Conservation (phyloP, 2,797 vertebrate species). For the Myotis daubentonii region DNA sequence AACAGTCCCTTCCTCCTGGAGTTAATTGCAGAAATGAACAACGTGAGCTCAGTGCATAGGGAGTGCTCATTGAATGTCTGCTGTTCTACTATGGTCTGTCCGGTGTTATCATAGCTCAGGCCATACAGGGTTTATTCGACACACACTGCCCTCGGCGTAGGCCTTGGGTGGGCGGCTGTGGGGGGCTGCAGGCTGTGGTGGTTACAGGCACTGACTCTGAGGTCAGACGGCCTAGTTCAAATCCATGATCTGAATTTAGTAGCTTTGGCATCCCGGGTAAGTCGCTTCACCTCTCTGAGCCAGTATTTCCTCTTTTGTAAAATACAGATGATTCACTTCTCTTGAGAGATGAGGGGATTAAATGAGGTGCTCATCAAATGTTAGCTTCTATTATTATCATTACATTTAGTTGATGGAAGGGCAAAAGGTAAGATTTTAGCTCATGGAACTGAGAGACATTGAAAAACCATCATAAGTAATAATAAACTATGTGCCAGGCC, state of each 20-base stretch:
- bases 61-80: fast-evolving
- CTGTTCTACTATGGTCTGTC: fast-evolving
- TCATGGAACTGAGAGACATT: background rate
- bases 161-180: background rate
- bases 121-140: fast-evolving
- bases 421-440: background rate
- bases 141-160: fast-evolving
- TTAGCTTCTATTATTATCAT: background rate
- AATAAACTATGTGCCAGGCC: background rate
- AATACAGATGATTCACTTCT: background rate
- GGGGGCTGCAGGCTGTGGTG: fast-evolving
- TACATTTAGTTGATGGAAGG: background rate
- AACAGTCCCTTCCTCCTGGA: too few species aligned
- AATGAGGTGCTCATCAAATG: background rate
- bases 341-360: background rate
- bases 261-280: background rate
- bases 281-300: background rate
- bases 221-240: fast-evolving
- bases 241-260: background rate
- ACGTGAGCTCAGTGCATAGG: fast-evolving
- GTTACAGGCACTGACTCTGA: background rate
- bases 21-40: fast-evolving
- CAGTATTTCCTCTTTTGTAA: background rate
- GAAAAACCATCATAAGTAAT: background rate
- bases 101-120: background rate